Percentiles rank a stretch among this genome's conserved stretches.
Conservation (phyloP, 2,888 invertebrate species). For the Agrotis ipsilon region DNA sequence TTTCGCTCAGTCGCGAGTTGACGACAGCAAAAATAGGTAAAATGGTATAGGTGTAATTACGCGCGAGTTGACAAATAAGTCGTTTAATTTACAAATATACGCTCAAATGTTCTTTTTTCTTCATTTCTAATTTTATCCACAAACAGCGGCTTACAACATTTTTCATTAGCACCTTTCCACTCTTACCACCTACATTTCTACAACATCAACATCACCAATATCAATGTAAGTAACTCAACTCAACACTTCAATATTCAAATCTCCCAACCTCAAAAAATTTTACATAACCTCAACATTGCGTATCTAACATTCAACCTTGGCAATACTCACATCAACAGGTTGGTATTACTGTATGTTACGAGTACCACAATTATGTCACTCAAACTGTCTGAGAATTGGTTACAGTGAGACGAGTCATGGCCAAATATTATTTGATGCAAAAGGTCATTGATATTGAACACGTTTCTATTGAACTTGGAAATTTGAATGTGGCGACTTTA, state of each 20-base stretch:
- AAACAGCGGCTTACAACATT: not conserved
- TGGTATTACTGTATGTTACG: not conserved
- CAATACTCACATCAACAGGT: conserved; percentile 41
- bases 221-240: not conserved
- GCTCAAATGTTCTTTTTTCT: no score
- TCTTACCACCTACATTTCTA: no score
- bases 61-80: no score
- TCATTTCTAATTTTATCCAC: no score
- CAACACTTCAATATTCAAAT: conserved; percentile 6
- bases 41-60: no score
- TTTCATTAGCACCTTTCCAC: not conserved
- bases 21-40: no score
- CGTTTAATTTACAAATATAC: no score
- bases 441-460: conserved; percentile 43
- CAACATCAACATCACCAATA: not conserved
- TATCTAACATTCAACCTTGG: conserved; percentile 43
- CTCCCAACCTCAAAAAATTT: not conserved
- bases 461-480: conserved; percentile 9
- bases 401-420: conserved; percentile 42
- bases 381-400: conserved; percentile 22
- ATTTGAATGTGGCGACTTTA: not conserved
- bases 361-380: conserved; percentile 51
- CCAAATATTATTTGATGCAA: conserved; percentile 26
- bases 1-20: no score
- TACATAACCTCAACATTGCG: conserved; percentile 9